Evolutionary conservation across 2,888 invertebrate genomes (phyloP).

Genomic region (Trissolcus brochymenae): DNA sequence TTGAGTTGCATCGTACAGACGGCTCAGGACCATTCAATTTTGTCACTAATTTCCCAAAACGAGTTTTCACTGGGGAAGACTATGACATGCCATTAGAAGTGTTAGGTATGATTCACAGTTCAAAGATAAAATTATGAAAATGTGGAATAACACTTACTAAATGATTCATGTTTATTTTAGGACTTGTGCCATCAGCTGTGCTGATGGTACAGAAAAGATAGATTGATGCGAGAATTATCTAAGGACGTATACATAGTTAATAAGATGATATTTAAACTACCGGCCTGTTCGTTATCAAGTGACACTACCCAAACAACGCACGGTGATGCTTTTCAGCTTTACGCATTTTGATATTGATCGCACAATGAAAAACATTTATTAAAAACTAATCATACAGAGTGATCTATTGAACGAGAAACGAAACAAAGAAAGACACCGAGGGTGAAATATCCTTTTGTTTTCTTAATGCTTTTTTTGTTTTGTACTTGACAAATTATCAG

Average conservation of each 20-base stretch:
- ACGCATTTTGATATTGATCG: slow-evolving; percentile 22
- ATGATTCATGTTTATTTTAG: slow-evolving; percentile 67
- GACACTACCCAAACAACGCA: neutral
- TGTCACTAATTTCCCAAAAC: slow-evolving; percentile 94
- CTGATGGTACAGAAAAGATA: slow-evolving; percentile 83
- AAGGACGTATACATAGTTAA: neutral
- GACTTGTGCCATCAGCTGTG: slow-evolving; percentile 90
- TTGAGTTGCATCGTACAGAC: slow-evolving; percentile 89
- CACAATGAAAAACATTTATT: slow-evolving; percentile 11
- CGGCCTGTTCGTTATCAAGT: slow-evolving; percentile 3
- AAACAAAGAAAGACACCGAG: neutral
- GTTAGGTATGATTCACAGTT: slow-evolving; percentile 80
- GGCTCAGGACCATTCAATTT: slow-evolving; percentile 84
- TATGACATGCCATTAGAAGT: slow-evolving; percentile 91
- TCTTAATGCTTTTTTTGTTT: neutral
- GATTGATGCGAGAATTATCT: slow-evolving; percentile 57
- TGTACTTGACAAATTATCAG: neutral
- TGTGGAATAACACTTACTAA: neutral
- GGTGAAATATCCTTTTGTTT: neutral
- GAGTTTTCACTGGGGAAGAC: slow-evolving; percentile 90
- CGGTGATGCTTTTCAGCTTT: slow-evolving; percentile 4
- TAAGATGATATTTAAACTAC: slow-evolving; percentile 25
- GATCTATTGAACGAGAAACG: neutral
- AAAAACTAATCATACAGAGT: neutral
- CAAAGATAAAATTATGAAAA: neutral